phyloP scores from a whole-genome alignment of 2,888 invertebrate species.

The Invenusta paracnida region DNA sequence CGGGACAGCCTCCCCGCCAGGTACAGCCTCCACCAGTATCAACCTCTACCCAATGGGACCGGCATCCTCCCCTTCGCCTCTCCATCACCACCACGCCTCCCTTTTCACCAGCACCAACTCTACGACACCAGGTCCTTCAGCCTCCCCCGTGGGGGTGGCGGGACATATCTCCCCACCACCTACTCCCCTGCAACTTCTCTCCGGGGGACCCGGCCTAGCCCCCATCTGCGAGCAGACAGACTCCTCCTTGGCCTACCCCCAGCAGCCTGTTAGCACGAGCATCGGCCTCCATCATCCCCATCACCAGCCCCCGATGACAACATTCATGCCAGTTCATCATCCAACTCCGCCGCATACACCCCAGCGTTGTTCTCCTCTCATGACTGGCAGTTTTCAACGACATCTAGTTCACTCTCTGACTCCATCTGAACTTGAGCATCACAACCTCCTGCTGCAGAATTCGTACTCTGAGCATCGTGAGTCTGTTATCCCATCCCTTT shows the following conservation, averaged over 20 bases:
- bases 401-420: background rate
- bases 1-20: constrained; percentile 7
- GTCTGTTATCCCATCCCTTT: background rate
- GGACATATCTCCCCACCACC: background rate
- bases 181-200: background rate
- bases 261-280: background rate
- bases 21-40: constrained; percentile 11
- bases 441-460: background rate
- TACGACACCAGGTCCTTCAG: background rate
- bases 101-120: background rate
- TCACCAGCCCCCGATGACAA: background rate
- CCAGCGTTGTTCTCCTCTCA: background rate
- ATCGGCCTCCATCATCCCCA: background rate
- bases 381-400: background rate
- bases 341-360: constrained; percentile 2
- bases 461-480: constrained; percentile 9
- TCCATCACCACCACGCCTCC: constrained; percentile 1
- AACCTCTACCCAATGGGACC: background rate
- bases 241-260: background rate
- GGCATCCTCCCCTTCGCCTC: background rate
- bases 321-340: background rate
- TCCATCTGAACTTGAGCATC: background rate
- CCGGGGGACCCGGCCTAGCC: background rate
- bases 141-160: background rate
- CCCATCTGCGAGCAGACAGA: background rate